Conservation (phyloP, 2,888 invertebrate species). For the Aspidiotus destructor region DNA sequence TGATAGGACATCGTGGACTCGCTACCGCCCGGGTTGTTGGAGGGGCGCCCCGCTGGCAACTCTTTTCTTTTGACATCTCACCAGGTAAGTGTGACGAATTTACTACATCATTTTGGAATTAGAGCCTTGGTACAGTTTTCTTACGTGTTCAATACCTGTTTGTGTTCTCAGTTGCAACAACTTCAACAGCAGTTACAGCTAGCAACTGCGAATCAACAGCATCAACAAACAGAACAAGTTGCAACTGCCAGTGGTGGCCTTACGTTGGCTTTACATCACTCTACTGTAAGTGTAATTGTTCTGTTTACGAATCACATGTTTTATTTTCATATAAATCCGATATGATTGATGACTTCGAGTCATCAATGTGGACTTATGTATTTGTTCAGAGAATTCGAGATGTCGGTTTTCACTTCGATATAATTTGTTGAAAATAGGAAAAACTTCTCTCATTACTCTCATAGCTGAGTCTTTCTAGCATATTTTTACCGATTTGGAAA, state of each 20-base stretch:
- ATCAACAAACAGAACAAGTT: conserved; percentile 40
- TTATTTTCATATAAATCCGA: neutral
- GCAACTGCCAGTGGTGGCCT: conserved; percentile 42
- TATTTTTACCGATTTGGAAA: too few relatives aligned
- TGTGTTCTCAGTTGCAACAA: conserved; percentile 38
- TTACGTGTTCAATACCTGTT: neutral
- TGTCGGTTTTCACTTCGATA: too few relatives aligned
- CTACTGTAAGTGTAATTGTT: conserved; percentile 32
- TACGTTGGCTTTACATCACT: conserved; percentile 42
- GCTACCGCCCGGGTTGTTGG: conserved; percentile 41
- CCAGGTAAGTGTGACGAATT: conserved; percentile 37
- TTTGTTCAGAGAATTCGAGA: too few relatives aligned
- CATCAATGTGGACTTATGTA: too few relatives aligned
- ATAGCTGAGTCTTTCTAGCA: too few relatives aligned
- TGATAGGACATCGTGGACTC: conserved; percentile 41
- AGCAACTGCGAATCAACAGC: conserved; percentile 40
- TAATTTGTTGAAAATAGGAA: too few relatives aligned
- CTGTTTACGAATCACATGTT: neutral
- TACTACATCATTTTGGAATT: too few relatives aligned
- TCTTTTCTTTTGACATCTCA: conserved; percentile 40
- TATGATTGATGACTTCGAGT: too few relatives aligned
- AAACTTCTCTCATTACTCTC: too few relatives aligned
- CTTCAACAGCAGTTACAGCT: conserved; percentile 43
- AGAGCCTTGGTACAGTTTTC: too few relatives aligned
- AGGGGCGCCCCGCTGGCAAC: conserved; percentile 40